These are phyloP conservation scores for Spicauda simplicius DNA, from an alignment of 2,888 invertebrate species.

Conservation along the genomic window DNA sequence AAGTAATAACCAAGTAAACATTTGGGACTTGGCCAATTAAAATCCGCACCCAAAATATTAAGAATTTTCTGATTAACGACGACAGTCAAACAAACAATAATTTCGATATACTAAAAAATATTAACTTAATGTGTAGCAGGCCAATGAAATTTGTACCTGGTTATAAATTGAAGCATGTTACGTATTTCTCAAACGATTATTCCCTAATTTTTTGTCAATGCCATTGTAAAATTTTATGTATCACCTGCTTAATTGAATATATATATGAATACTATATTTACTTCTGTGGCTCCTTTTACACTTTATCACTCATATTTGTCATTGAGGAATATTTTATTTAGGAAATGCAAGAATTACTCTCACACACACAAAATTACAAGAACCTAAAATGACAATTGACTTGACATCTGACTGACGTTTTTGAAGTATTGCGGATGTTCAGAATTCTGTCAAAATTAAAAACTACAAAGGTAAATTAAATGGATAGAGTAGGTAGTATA, in stretches of 20 bases:
- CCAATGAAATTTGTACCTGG: neutral
- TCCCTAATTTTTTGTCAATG: constrained; percentile 36
- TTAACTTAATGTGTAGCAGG: neutral
- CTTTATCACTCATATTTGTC: neutral
- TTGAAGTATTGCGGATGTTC: neutral
- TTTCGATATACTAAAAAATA: neutral
- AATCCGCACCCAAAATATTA: too few relatives aligned
- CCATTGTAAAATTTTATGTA: constrained; percentile 1
- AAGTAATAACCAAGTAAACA: too few relatives aligned
- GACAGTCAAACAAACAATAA: too few relatives aligned
- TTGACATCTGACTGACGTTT: neutral
- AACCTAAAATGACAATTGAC: neutral
- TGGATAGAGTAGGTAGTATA: too few relatives aligned
- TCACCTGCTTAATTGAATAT: neutral
- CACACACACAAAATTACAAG: neutral
- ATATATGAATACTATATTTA: neutral
- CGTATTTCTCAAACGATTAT: constrained; percentile 27
- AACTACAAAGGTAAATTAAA: too few relatives aligned
- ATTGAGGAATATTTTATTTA: neutral
- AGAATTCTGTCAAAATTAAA: too few relatives aligned
- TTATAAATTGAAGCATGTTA: constrained; percentile 26
- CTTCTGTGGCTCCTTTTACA: neutral
- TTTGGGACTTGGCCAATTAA: too few relatives aligned
- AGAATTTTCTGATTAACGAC: too few relatives aligned
- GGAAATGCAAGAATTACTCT: neutral